These are phyloP conservation scores for Prionchulus punctatus DNA, from an alignment of 2,888 invertebrate genomes.

Conservation along the genomic window DNA sequence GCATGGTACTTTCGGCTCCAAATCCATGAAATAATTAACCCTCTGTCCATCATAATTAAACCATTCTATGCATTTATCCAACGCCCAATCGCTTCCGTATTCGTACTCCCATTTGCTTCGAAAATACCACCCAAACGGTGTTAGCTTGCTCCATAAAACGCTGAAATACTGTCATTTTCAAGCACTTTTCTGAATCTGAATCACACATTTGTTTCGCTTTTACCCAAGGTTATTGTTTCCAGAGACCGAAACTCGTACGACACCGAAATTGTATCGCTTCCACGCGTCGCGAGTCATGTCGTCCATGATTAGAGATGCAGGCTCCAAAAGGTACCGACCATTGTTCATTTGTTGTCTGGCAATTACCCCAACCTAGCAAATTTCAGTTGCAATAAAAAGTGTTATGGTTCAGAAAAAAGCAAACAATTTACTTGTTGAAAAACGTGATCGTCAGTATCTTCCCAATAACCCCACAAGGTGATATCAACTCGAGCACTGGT, in stretches of 20 bases:
- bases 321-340: constrained; percentile 10
- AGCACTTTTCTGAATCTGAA: not conserved
- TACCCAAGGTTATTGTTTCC: not conserved
- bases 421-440: constrained; percentile 8
- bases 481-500: constrained; percentile 24
- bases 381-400: not conserved
- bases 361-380: not conserved
- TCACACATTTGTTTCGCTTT: not conserved
- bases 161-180: constrained; percentile 40
- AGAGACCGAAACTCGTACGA: constrained; percentile 14
- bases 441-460: constrained; percentile 8
- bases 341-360: constrained; percentile 9
- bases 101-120: constrained; percentile 63
- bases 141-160: constrained; percentile 69
- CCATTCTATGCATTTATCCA: constrained; percentile 66
- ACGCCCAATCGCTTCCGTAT: constrained; percentile 61
- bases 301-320: not conserved
- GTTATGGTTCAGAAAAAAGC: not conserved
- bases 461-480: constrained; percentile 18
- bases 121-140: constrained; percentile 81
- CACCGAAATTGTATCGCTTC: constrained; percentile 17
- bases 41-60: constrained; percentile 33
- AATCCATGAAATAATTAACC: not conserved
- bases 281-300: constrained; percentile 9
- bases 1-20: constrained; percentile 40